Percentiles rank a stretch among this genome's conserved stretches.
phyloP scores from a whole-genome alignment of 2,888 invertebrate species.

The Xanthostigma xanthostigma region DNA sequence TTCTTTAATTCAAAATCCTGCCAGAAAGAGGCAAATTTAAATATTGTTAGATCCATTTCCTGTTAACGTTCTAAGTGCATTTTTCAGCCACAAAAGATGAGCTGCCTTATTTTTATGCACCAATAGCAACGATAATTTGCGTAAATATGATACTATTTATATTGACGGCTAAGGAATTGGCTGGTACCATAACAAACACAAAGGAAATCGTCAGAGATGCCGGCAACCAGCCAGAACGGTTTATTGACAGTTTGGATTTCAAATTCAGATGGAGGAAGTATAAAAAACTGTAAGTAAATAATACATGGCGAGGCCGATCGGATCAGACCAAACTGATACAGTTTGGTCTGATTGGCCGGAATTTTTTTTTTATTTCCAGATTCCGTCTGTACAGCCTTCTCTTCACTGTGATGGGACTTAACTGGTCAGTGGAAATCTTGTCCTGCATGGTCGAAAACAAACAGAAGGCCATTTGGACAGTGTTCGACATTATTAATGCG shows the following conservation, averaged over 20 bases:
- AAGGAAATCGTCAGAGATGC: not conserved
- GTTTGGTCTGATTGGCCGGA: not conserved
- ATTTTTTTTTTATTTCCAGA: constrained; percentile 23
- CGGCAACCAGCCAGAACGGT: not conserved
- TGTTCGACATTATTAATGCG: constrained; percentile 53
- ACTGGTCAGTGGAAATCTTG: constrained; percentile 55
- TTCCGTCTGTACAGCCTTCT: constrained; percentile 42
- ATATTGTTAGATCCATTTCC: no score
- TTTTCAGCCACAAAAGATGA: constrained; percentile 39
- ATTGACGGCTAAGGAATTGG: constrained; percentile 36
- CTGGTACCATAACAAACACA: constrained; percentile 12
- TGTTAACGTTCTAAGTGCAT: not conserved
- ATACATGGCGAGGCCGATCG: no score
- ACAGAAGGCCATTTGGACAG: constrained; percentile 36
- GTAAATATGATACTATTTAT: constrained; percentile 38
- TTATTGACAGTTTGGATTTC: constrained; percentile 19
- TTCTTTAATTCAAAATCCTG: no score
- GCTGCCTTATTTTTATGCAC: constrained; percentile 45
- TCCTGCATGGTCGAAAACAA: constrained; percentile 45
- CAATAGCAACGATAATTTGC: constrained; percentile 37
- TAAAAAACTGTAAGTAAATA: constrained; percentile 30
- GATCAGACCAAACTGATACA: no score
- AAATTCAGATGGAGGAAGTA: constrained; percentile 31
- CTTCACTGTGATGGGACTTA: constrained; percentile 50
- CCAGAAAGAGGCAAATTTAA: no score